A percentile compares a stretch with the other conserved stretches of the same genome.
Evolutionary conservation across 2,113 vertebrate species (phyloP).

Genomic region (Aphelocoma coerulescens): DNA sequence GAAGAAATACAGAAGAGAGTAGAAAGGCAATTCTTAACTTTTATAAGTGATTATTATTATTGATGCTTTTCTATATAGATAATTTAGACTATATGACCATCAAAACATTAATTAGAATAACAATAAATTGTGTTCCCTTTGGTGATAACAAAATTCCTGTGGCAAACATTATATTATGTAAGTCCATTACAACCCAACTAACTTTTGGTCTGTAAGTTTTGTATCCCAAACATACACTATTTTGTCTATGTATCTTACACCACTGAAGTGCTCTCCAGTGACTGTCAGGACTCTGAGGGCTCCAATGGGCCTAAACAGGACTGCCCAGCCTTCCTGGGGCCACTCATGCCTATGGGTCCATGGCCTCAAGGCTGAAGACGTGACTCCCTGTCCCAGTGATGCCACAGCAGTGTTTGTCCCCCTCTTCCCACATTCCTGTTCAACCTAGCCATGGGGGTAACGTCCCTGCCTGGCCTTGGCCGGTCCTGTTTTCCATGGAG

Average conservation of each 20-base stretch:
- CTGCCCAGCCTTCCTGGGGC: no score
- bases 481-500: background rate
- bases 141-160: background rate
- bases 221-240: background rate
- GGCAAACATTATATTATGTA: background rate
- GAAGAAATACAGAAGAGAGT: background rate
- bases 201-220: background rate
- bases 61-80: background rate
- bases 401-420: background rate
- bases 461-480: background rate
- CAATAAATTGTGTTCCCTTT: background rate
- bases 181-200: background rate
- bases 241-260: background rate
- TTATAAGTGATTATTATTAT: background rate
- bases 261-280: background rate
- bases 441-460: background rate
- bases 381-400: background rate
- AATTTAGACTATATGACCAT: background rate
- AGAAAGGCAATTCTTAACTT: background rate
- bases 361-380: background rate
- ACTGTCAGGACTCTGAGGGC: background rate
- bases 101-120: background rate
- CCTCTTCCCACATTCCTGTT: background rate
- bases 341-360: accelerated
- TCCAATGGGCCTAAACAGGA: background rate